These are phyloP conservation scores for Hirudo medicinalis DNA, from an alignment of 1,140 invertebrate genomes.

Conservation along the genomic window DNA sequence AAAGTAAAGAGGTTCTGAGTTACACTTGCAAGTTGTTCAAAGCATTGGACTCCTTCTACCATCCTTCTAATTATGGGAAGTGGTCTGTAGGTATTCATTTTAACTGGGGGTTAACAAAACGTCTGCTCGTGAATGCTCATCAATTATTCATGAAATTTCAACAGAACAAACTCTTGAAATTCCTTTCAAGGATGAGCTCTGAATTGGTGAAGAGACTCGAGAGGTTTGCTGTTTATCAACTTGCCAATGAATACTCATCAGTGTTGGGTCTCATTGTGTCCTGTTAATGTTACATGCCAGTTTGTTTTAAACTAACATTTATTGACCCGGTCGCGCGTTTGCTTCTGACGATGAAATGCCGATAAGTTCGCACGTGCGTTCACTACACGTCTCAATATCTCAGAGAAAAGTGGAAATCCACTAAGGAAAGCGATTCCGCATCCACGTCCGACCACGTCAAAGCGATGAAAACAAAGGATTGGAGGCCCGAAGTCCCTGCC, in stretches of 20 bases:
- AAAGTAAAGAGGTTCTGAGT: constrained; percentile 29
- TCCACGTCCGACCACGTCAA: neutral
- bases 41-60: constrained; percentile 70
- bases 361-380: too few relatives aligned
- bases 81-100: constrained; percentile 50
- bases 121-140: neutral
- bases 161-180: constrained; percentile 30
- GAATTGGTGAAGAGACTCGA: constrained; percentile 50
- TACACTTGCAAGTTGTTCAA: constrained; percentile 68
- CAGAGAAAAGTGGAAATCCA: neutral
- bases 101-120: neutral
- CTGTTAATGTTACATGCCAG: too few relatives aligned
- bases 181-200: constrained; percentile 34
- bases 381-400: neutral
- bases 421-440: too few relatives aligned
- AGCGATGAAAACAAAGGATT: constrained; percentile 44
- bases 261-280: too few relatives aligned
- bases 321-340: too few relatives aligned
- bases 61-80: constrained; percentile 70
- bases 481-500: constrained; percentile 54
- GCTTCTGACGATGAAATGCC: too few relatives aligned
- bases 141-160: neutral
- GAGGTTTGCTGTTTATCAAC: constrained; percentile 31
- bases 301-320: too few relatives aligned
- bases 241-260: too few relatives aligned